Evolutionary conservation across 1,140 invertebrate genomes (phyloP).

Genomic region (Drosophila ogumai): DNA sequence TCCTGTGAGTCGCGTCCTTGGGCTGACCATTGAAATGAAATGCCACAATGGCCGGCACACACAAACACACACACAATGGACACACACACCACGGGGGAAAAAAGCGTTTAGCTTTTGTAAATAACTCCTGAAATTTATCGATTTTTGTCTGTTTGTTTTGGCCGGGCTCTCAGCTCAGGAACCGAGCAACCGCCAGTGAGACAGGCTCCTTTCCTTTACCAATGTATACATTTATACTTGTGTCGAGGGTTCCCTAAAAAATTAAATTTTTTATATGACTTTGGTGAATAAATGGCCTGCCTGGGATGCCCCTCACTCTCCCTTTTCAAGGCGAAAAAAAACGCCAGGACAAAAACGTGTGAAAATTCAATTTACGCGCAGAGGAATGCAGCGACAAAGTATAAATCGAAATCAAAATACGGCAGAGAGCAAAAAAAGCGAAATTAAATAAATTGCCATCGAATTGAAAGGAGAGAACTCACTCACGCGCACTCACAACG

Average conservation of each 20-base stretch:
- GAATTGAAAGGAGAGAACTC: constrained; percentile 36
- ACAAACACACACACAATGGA: not conserved
- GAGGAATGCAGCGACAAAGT: constrained; percentile 43
- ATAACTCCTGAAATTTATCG: constrained; percentile 75
- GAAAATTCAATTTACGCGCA: constrained; percentile 69
- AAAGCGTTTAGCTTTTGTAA: constrained; percentile 54
- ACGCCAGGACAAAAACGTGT: constrained; percentile 20
- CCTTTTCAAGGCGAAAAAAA: not conserved
- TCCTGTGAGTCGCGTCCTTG: constrained; percentile 25
- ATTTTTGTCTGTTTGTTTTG: constrained; percentile 82
- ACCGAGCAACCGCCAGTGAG: constrained; percentile 21
- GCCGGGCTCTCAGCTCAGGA: constrained; percentile 35
- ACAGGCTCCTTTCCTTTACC: constrained; percentile 10
- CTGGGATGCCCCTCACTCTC: not conserved
- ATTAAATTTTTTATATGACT: constrained; percentile 61
- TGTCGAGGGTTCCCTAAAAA: constrained; percentile 41
- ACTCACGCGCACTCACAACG: not conserved
- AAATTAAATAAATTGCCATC: constrained; percentile 41
- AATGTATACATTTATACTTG: constrained; percentile 17
- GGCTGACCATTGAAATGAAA: constrained; percentile 42
- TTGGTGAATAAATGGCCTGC: constrained; percentile 59
- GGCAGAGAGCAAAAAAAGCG: constrained; percentile 27
- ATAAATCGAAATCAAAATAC: constrained; percentile 70
- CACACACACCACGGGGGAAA: constrained; percentile 9
- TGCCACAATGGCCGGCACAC: constrained; percentile 8